Evolutionary conservation across 2,888 invertebrate genomes (phyloP).

Genomic region (Cephus rjabovi): DNA sequence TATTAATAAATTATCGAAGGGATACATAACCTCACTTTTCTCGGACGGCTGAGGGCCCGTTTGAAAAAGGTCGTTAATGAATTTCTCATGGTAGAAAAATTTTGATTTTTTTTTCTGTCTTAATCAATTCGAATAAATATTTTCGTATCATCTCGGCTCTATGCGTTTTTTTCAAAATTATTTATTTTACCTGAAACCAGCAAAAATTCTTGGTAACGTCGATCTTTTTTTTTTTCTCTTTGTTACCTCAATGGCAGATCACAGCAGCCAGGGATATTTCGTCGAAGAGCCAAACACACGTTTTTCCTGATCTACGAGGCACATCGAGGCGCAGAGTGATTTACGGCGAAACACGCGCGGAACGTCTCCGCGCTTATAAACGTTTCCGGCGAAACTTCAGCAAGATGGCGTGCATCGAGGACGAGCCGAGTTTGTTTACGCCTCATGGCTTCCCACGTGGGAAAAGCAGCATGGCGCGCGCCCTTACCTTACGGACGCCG

Average conservation of each 20-base stretch:
- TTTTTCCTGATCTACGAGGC: not conserved
- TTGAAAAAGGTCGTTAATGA: not conserved
- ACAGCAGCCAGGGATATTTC: not conserved
- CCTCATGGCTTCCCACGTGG: constrained; percentile 62
- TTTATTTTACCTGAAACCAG: no score
- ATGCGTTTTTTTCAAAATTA: no score
- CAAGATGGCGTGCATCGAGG: constrained; percentile 6
- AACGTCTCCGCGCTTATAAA: not conserved
- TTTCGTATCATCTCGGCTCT: no score
- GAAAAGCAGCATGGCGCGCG: constrained; percentile 55
- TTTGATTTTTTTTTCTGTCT: no score
- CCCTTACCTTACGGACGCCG: not conserved
- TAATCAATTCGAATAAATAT: no score
- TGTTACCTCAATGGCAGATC: not conserved
- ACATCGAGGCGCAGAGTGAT: not conserved
- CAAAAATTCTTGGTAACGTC: not conserved
- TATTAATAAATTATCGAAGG: not conserved
- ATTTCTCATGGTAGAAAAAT: not conserved
- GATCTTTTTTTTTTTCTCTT: not conserved
- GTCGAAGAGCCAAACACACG: not conserved
- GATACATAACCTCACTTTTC: not conserved
- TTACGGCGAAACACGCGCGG: not conserved
- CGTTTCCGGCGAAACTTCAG: constrained; percentile 14
- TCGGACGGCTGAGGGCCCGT: no score
- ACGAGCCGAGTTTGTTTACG: constrained; percentile 57